Conservation (phyloP, 2,113 vertebrate genomes). For the Eurystomus gularis region DNA sequence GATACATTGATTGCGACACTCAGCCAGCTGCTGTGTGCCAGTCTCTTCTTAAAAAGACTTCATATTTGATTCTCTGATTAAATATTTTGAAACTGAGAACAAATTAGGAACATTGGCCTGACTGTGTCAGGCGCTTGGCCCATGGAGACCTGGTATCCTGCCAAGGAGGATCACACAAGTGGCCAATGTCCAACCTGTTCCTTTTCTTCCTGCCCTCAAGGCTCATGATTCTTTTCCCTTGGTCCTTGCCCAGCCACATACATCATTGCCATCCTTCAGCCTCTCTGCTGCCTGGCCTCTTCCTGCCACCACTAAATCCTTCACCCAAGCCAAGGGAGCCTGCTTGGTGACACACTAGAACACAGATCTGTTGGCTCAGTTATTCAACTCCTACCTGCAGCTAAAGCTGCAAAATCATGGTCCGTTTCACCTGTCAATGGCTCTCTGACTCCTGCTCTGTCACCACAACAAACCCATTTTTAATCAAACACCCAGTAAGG, state of each 20-base stretch:
- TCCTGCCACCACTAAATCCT: background rate
- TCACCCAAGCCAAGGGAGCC: background rate
- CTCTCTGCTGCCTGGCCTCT: background rate
- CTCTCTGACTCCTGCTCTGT: background rate
- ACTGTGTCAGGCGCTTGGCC: background rate
- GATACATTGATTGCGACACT: conserved; percentile 50
- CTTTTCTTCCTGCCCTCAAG: background rate
- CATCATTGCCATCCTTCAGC: background rate
- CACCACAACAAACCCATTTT: background rate
- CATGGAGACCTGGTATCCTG: background rate
- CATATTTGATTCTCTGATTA: conserved; percentile 15
- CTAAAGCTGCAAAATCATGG: background rate
- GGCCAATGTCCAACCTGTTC: background rate
- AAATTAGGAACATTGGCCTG: background rate
- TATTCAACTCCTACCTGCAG: background rate
- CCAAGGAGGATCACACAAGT: background rate
- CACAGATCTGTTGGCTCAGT: background rate
- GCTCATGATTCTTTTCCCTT: fast-evolving
- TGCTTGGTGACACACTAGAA: background rate
- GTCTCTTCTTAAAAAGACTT: conserved; percentile 8
- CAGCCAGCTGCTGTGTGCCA: conserved; percentile 34
- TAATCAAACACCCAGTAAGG: background rate
- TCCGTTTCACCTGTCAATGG: background rate
- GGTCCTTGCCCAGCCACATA: background rate
- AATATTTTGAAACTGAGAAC: background rate